These are phyloP conservation scores for Allygus modestus DNA, from an alignment of 2,888 invertebrate genomes.

Conservation along the genomic window DNA sequence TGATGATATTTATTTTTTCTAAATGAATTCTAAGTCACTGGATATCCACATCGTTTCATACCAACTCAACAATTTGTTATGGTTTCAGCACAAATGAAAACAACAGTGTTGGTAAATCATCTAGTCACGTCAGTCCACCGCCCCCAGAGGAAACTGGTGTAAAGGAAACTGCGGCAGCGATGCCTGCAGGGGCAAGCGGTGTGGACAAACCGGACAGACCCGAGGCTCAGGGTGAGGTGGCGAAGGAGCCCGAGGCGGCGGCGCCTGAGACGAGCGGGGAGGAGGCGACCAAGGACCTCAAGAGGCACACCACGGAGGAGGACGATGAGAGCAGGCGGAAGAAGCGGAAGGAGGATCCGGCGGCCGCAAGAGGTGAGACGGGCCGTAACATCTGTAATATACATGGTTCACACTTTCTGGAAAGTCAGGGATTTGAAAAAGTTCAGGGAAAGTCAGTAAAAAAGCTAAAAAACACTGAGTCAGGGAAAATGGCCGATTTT, in stretches of 20 bases:
- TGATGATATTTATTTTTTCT: too few relatives aligned
- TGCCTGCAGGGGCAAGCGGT: neutral
- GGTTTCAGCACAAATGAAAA: slow-evolving; percentile 63
- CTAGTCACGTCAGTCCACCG: slow-evolving; percentile 26
- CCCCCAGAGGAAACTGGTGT: slow-evolving; percentile 30
- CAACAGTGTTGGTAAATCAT: slow-evolving; percentile 66
- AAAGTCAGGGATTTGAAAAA: too few relatives aligned
- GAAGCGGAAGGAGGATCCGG: slow-evolving; percentile 83
- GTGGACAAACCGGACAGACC: slow-evolving; percentile 24
- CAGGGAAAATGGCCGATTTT: too few relatives aligned
- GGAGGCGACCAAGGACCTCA: slow-evolving; percentile 38
- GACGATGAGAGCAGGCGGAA: slow-evolving; percentile 86
- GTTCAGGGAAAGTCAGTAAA: too few relatives aligned
- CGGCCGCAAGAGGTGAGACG: slow-evolving; percentile 70
- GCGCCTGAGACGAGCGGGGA: neutral
- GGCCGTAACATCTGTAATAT: too few relatives aligned
- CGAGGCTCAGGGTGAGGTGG: slow-evolving; percentile 7
- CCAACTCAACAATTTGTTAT: too few relatives aligned
- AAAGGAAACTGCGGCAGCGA: slow-evolving; percentile 14
- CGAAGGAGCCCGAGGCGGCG: slow-evolving; percentile 27
- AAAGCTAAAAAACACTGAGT: too few relatives aligned
- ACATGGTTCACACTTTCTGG: too few relatives aligned
- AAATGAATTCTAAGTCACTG: too few relatives aligned
- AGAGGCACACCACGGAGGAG: slow-evolving; percentile 69
- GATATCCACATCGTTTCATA: too few relatives aligned